Percentiles rank a stretch among this genome's conserved stretches.
phyloP scores from a whole-genome alignment of 2,888 invertebrate genomes.

The Laspeyria flexula region DNA sequence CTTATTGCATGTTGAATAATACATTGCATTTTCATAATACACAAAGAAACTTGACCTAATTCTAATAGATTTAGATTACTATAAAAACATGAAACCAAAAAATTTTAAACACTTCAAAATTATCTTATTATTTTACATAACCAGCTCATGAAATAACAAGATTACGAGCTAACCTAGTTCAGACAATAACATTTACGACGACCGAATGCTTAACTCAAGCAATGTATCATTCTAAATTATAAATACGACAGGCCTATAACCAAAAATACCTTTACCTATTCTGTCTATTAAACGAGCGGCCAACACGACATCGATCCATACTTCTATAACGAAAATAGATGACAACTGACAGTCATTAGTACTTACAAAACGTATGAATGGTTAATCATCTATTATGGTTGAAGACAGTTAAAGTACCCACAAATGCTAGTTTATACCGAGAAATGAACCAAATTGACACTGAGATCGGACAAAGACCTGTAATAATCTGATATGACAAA shows the following conservation, averaged over 20 bases:
- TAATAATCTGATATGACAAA: constrained; percentile 10
- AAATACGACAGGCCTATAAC: background rate
- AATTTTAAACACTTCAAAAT: no score
- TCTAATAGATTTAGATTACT: no score
- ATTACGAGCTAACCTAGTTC: no score
- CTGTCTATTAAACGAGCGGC: constrained; percentile 12
- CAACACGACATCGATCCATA: constrained; percentile 2
- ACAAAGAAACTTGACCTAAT: no score
- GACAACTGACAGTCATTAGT: constrained; percentile 33
- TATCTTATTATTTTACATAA: no score
- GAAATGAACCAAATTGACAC: constrained; percentile 30
- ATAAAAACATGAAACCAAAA: no score
- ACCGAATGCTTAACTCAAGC: no score
- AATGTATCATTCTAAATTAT: no score
- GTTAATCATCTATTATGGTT: constrained; percentile 35
- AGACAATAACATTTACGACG: no score
- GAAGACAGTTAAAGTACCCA: constrained; percentile 16
- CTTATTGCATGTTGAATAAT: no score
- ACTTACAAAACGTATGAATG: constrained; percentile 33
- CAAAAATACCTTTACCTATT: constrained; percentile 16
- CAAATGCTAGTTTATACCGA: constrained; percentile 14
- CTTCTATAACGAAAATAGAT: constrained; percentile 28
- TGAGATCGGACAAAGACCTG: constrained; percentile 6
- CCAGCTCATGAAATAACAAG: no score
- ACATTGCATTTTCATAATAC: no score